phyloP scores from a whole-genome alignment of 2,888 invertebrate genomes.

The Anticlea derivata region DNA sequence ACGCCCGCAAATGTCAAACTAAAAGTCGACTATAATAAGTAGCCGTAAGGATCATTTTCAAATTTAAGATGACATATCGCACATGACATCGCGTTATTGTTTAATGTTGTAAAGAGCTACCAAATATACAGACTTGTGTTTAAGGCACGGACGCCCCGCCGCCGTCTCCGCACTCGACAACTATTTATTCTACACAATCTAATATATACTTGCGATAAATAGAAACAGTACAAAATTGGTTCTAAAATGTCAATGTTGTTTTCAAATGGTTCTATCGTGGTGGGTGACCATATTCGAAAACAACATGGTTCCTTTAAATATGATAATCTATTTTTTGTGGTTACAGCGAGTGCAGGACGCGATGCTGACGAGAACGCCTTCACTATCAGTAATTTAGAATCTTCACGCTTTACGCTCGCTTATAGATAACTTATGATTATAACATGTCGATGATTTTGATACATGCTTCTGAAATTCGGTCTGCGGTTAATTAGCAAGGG shows the following conservation, averaged over 20 bases:
- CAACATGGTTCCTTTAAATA: conserved; percentile 18
- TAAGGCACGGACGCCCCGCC: conserved; percentile 67
- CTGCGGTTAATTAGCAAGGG: too few species aligned
- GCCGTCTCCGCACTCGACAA: conserved; percentile 33
- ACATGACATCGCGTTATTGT: conserved; percentile 27
- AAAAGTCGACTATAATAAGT: too few species aligned
- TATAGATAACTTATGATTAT: conserved; percentile 22
- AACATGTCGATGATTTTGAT: not conserved
- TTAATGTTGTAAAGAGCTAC: conserved; percentile 40
- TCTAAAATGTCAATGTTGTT: conserved; percentile 17
- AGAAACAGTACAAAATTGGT: not conserved
- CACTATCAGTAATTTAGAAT: conserved; percentile 75
- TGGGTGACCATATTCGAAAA: conserved; percentile 4
- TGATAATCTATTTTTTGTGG: conserved; percentile 5
- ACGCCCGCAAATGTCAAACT: too few species aligned
- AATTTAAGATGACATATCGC: too few species aligned
- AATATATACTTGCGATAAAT: conserved; percentile 7
- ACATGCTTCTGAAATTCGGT: not conserved
- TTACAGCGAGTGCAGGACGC: conserved; percentile 31
- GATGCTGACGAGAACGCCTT: conserved; percentile 53
- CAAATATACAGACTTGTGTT: conserved; percentile 61
- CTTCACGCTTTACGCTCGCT: conserved; percentile 63
- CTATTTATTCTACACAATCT: conserved; percentile 3
- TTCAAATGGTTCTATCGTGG: conserved; percentile 6
- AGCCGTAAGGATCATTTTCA: too few species aligned